These are phyloP conservation scores for Cataglyphis hispanica DNA, from an alignment of 1,140 invertebrate genomes.

Conservation along the genomic window DNA sequence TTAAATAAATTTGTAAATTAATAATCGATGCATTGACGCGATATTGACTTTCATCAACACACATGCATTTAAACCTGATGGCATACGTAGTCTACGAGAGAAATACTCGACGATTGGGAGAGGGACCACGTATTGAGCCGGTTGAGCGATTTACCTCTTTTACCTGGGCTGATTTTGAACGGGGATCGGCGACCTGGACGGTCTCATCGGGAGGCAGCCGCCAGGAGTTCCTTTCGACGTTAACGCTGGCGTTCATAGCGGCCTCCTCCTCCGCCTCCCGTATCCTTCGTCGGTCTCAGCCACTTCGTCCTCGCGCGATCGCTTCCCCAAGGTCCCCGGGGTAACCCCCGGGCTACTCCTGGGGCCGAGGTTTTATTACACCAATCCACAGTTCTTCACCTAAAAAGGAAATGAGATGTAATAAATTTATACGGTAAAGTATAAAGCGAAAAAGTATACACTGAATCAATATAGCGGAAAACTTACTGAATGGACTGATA, in stretches of 20 bases:
- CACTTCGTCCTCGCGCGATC: slow-evolving; percentile 77
- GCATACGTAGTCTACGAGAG: background rate
- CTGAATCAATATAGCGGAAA: background rate
- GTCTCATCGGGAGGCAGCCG: slow-evolving; percentile 95
- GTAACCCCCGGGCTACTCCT: slow-evolving; percentile 82
- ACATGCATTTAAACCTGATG: slow-evolving; percentile 65
- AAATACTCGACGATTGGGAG: slow-evolving; percentile 15
- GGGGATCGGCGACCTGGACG: slow-evolving; percentile 94
- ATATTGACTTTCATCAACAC: background rate
- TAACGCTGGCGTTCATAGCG: slow-evolving; percentile 94
- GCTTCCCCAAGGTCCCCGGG: slow-evolving; percentile 79
- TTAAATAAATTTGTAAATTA: background rate
- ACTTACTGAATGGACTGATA: slow-evolving; percentile 15
- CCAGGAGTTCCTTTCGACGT: slow-evolving; percentile 94
- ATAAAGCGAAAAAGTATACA: background rate
- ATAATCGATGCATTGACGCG: background rate
- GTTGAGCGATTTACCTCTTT: slow-evolving; percentile 79
- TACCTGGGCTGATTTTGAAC: slow-evolving; percentile 92
- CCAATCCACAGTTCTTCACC: slow-evolving; percentile 81
- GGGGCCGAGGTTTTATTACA: slow-evolving; percentile 79
- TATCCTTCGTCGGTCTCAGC: slow-evolving; percentile 73
- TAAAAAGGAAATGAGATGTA: slow-evolving; percentile 60
- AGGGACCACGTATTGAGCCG: slow-evolving; percentile 44
- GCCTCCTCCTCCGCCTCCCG: slow-evolving; percentile 76
- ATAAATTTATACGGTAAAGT: slow-evolving; percentile 8